Base-by-base conservation (phyloP, 2,113 vertebrate genomes). In the Oryzias javanicus region DNA sequence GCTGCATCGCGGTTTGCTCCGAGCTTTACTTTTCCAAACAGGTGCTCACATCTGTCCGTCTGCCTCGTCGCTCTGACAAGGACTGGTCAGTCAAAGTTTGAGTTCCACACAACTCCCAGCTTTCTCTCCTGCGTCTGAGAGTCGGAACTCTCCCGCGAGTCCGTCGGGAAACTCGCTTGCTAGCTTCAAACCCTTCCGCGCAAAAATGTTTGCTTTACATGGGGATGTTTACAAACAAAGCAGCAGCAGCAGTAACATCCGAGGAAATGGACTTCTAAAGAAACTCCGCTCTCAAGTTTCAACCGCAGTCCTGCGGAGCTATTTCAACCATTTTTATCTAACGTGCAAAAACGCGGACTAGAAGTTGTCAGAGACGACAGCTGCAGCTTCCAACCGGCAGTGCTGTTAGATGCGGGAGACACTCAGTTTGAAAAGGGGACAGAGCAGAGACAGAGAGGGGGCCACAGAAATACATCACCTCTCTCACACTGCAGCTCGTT, bases 161-260 rank as follows among this genome's bases (percentile, higher is more conserved):
- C 10, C 8, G 35, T 35, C 10, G 3, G 35, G 35, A 12, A 35
- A 35, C 35, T 35, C 35, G 35, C 1, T 12, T 35, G 35, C 35
- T 35, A 35, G 35, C 35, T 35, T 35, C 10, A 35, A 35, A 35
- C 35, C 35, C 35, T 3, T 35, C 35, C 35, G 35, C 35, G 35
- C 35, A 35, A 35, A 29, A 35, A 35, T 35, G 35, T 10, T 10
- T 35, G 35, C 5, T 45, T 18, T 6, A 42, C 4, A 50, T 22
- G 56, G 49, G 62, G 64, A 55, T 85, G 85, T 87, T 85, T 76
- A 81, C 67, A 70, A 85, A 85, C 80, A 83, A 78, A 50, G 63
- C 65, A 18, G n/a, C 52, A 18, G n/a, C 52, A 17, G 67, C 56
- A 18, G 47, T 44, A 22, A 45, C 52, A 68, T 18, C 60, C 60